Base-by-base conservation (phyloP, 1,140 invertebrate species). In the Helicoverpa zea region DNA sequence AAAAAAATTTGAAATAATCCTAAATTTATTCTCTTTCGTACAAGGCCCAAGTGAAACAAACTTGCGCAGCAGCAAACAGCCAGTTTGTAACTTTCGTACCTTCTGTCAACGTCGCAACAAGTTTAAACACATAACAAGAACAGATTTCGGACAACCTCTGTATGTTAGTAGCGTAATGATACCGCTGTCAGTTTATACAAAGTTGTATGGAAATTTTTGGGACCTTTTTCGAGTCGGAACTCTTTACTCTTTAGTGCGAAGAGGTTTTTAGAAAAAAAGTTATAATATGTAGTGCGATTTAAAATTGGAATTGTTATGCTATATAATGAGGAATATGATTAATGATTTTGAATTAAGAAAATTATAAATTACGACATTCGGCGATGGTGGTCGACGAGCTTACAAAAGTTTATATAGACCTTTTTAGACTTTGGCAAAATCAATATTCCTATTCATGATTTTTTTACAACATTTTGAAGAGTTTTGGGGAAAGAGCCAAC, bases 71-170 rank as follows among this genome's bases (percentile, higher is more conserved):
- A 74, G 74, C 70, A 54, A 54, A 29, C 29, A 14, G 35, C 16
- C 61, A 58, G 64, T 72, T 79, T 80, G 78, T 80, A 16, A 58
- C 29, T 74, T 54, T 43, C 35, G 72, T 59, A 35, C 49, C 59
- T 76, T 76, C 47, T 64, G 74, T 76, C 74, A 76, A 18, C 43
- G 51, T 66, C 49, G 16, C 51, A 66, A 73, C 70, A 73, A 56
- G 23, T 76, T 76, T 76, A 29, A 52, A 61, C 16, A 64, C 43
- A 73, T 81, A 81, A 81, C 54, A 72, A 81, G 79, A 74, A 56
- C 66, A 61, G 76, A 58, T 73, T 80, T 73, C 47, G 68, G 76
- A 59, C 75, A 58, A 52, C 68, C 64, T 4, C 56, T 52, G 78
- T 73, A 51, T 80, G 54, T 73, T 59, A 63, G 59, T 74, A 49